Percentiles rank a stretch among this genome's conserved stretches.
Conservation (phyloP, 1,140 invertebrate species). For the Temnothorax curvispinosus region DNA sequence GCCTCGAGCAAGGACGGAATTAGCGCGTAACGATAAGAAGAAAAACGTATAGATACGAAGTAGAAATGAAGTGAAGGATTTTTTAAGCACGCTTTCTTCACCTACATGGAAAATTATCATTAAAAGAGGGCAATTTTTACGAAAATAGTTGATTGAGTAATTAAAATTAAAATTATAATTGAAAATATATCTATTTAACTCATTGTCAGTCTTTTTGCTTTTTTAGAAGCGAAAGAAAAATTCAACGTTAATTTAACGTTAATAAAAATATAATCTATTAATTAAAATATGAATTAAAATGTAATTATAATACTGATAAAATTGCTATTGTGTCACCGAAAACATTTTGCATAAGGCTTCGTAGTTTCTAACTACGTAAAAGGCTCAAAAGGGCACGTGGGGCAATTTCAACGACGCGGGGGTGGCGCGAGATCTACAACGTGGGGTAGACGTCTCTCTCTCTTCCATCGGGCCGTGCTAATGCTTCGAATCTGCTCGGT, state of each 20-base stretch:
- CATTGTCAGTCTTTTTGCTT: neutral
- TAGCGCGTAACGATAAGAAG: constrained; percentile 5
- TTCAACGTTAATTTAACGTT: neutral
- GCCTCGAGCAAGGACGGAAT: constrained; percentile 16
- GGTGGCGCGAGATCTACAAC: constrained; percentile 41
- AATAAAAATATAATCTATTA: neutral
- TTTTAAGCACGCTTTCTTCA: neutral
- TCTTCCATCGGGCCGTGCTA: constrained; percentile 73
- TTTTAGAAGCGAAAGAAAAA: neutral
- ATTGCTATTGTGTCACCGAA: neutral
- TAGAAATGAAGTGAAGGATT: neutral
- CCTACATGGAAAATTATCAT: neutral
- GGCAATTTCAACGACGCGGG: constrained; percentile 39
- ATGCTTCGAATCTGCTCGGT: constrained; percentile 76
- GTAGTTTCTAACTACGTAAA: neutral
- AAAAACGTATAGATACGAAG: neutral
- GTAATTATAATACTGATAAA: constrained; percentile 16
- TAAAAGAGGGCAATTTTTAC: neutral
- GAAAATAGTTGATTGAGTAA: neutral
- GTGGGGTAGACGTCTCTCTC: constrained; percentile 42
- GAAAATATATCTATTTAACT: neutral
- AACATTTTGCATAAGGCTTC: neutral
- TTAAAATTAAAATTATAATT: neutral
- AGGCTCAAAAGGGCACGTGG: constrained; percentile 28
- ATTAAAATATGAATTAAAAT: neutral